A percentile compares a stretch with the other conserved stretches of the same genome.
These are phyloP conservation scores for Coendou prehensilis DNA, from an alignment of 2,797 vertebrate genomes.

Conservation along the genomic window DNA sequence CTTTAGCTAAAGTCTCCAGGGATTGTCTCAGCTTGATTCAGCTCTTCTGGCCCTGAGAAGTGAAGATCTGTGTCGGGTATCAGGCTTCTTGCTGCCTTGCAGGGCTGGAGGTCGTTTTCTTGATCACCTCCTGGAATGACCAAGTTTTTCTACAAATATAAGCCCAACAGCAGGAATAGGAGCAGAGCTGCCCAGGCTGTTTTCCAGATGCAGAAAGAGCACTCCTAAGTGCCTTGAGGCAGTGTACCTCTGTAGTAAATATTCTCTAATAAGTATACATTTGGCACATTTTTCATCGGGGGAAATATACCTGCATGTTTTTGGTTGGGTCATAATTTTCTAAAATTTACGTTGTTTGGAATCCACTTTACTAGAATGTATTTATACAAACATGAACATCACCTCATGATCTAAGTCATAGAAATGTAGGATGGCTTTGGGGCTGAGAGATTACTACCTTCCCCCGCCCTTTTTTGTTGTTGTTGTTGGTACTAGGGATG, in stretches of 20 bases:
- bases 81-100: neutral
- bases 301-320: neutral
- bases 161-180: neutral
- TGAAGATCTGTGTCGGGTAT: neutral
- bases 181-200: neutral
- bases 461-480: neutral
- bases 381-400: neutral
- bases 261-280: neutral
- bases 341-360: constrained; percentile 16
- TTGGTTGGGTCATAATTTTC: constrained; percentile 3
- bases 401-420: neutral
- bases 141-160: neutral
- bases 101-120: neutral
- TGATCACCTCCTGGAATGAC: neutral
- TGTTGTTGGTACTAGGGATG: neutral
- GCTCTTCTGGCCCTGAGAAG: neutral
- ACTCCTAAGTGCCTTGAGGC: neutral
- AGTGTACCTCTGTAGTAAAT: neutral
- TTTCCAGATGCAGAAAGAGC: neutral
- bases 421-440: neutral
- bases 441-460: neutral
- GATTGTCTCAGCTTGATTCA: neutral
- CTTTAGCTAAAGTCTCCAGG: neutral
- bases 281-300: neutral
- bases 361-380: neutral